Conservation (phyloP, 2,888 invertebrate species). For the Chaitophorus viminalis region DNA sequence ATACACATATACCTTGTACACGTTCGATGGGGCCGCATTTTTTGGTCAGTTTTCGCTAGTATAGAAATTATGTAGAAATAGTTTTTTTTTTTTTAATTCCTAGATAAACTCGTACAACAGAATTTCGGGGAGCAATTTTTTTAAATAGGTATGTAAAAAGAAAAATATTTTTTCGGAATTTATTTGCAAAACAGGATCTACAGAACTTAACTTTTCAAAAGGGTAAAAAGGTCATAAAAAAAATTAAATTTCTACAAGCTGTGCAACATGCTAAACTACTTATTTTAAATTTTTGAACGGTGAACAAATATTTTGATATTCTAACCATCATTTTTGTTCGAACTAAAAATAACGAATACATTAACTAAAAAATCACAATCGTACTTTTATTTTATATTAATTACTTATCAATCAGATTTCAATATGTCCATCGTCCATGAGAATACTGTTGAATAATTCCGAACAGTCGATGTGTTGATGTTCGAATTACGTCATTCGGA, state of each 20-base stretch:
- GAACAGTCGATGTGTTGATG: neutral
- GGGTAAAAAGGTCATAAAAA: no score
- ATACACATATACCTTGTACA: no score
- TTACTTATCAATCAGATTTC: slow-evolving; percentile 6
- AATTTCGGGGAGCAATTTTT: no score
- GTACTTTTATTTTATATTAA: neutral
- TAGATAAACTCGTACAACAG: no score
- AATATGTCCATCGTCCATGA: slow-evolving; percentile 43
- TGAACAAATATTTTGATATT: neutral
- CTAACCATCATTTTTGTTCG: neutral
- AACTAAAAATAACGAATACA: neutral
- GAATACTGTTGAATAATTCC: slow-evolving; percentile 47
- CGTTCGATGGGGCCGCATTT: neutral
- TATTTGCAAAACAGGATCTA: no score
- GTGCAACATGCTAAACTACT: neutral
- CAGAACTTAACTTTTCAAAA: no score
- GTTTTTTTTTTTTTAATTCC: no score
- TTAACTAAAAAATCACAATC: neutral
- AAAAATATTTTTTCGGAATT: no score
- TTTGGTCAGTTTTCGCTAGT: neutral
- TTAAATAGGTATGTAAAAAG: no score
- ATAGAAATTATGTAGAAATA: no score
- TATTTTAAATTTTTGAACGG: neutral
- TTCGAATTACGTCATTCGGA: slow-evolving; percentile 44
- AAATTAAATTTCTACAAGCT: no score